A percentile compares a stretch with the other conserved stretches of the same genome.
phyloP scores from a whole-genome alignment of 1,140 invertebrate genomes.

The Lasioglossum baleicum region DNA sequence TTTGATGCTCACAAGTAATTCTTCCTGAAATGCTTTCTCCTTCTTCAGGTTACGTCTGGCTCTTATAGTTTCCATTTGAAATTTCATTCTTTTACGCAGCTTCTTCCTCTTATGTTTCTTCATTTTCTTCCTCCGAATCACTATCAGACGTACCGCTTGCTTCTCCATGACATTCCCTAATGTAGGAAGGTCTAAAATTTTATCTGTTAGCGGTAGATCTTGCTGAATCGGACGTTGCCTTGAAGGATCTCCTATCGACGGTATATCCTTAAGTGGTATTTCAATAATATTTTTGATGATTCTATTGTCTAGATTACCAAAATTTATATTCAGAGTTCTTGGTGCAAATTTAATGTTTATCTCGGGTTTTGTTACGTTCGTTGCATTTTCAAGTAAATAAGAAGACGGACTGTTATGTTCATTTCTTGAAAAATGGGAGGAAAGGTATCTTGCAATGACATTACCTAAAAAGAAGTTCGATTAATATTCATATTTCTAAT shows the following conservation, averaged over 20 bases:
- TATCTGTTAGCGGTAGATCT: conserved; percentile 51
- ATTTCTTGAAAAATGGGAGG: conserved; percentile 1
- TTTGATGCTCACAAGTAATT: conserved; percentile 85
- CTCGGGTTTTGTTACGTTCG: not conserved
- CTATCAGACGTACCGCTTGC: conserved; percentile 86
- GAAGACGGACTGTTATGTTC: not conserved
- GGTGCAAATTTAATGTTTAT: conserved; percentile 55
- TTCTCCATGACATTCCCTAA: conserved; percentile 77
- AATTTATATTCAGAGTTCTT: conserved; percentile 58
- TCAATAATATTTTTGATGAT: conserved; percentile 56
- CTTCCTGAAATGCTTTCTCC: conserved; percentile 88
- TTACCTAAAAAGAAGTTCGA: conserved; percentile 29
- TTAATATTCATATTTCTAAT: not conserved
- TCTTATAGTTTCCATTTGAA: conserved; percentile 85
- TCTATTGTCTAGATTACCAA: conserved; percentile 50
- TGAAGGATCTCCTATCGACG: conserved; percentile 40
- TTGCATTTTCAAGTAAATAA: not conserved
- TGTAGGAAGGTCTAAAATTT: conserved; percentile 68
- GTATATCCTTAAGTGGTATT: conserved; percentile 50
- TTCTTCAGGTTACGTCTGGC: conserved; percentile 85
- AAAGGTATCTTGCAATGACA: conserved; percentile 21
- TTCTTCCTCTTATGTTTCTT: conserved; percentile 92
- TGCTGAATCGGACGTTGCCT: conserved; percentile 24
- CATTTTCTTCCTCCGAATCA: conserved; percentile 91
- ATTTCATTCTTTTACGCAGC: conserved; percentile 88